phyloP scores from a whole-genome alignment of 2,797 vertebrate species.

The Babyrousa celebensis region DNA sequence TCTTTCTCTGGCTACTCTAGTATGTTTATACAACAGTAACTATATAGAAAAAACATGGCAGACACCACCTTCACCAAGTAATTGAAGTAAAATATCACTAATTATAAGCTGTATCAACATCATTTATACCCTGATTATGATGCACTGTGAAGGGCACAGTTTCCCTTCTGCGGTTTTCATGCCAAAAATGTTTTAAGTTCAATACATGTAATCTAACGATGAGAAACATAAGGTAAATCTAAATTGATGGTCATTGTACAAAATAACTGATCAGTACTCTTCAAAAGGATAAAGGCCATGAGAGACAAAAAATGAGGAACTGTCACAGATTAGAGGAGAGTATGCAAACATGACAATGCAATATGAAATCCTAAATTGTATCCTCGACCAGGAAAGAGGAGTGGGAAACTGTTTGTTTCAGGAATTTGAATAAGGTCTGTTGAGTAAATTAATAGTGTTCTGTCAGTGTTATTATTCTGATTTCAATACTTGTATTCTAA shows the following conservation, averaged over 20 bases:
- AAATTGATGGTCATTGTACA: background rate
- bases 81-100: background rate
- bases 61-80: slow-evolving; percentile 2
- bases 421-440: background rate
- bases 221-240: background rate
- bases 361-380: background rate
- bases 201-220: background rate
- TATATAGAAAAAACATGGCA: slow-evolving; percentile 26
- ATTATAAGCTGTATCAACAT: background rate
- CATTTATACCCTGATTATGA: background rate
- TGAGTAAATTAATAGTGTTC: background rate
- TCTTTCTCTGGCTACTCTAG: background rate
- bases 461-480: background rate
- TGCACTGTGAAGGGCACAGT: background rate
- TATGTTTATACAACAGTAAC: background rate
- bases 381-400: background rate
- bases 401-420: slow-evolving; percentile 18
- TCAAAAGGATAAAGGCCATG: background rate
- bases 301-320: background rate
- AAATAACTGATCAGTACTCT: background rate
- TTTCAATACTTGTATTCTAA: background rate
- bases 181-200: background rate
- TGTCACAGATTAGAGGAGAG: background rate
- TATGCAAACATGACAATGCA: background rate
- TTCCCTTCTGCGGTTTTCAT: background rate